These are phyloP conservation scores for Hypsopygia costalis DNA, from an alignment of 2,888 invertebrate species.

Conservation along the genomic window DNA sequence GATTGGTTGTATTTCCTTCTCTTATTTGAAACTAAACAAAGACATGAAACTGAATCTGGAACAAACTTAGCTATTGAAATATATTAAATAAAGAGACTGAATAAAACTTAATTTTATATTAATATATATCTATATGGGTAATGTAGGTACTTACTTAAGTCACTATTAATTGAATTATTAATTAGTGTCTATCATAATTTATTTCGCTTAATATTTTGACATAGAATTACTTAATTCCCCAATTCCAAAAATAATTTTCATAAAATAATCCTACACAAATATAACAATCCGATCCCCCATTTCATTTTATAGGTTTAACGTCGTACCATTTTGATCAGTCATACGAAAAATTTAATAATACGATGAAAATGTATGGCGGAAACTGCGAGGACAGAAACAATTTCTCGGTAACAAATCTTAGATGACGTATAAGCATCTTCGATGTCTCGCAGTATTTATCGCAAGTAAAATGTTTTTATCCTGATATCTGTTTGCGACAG, in stretches of 20 bases:
- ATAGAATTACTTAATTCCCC: too few relatives aligned
- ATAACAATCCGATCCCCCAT: slow-evolving; percentile 15
- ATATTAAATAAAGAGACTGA: too few relatives aligned
- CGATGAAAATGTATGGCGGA: slow-evolving; percentile 35
- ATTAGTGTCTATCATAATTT: too few relatives aligned
- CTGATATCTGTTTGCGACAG: slow-evolving; percentile 31
- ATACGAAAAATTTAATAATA: slow-evolving; percentile 40
- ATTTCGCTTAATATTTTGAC: too few relatives aligned
- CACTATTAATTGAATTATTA: too few relatives aligned
- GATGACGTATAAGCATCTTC: slow-evolving; percentile 45
- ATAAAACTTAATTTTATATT: too few relatives aligned
- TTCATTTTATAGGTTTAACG: slow-evolving; percentile 18
- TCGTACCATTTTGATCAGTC: slow-evolving; percentile 29
- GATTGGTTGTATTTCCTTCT: slow-evolving; percentile 38
- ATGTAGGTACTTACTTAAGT: too few relatives aligned
- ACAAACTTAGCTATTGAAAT: too few relatives aligned
- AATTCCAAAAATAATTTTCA: too few relatives aligned
- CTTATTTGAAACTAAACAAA: slow-evolving; percentile 24
- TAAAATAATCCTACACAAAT: slow-evolving; percentile 4
- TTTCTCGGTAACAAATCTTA: slow-evolving; percentile 51
- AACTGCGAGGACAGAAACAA: slow-evolving; percentile 40
- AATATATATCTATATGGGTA: too few relatives aligned
- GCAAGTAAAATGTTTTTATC: slow-evolving; percentile 35
- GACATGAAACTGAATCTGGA: too few relatives aligned
- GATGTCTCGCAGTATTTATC: slow-evolving; percentile 43